Evolutionary conservation across 2,797 vertebrate genomes (phyloP).

Genomic region (Chelonia mydas): DNA sequence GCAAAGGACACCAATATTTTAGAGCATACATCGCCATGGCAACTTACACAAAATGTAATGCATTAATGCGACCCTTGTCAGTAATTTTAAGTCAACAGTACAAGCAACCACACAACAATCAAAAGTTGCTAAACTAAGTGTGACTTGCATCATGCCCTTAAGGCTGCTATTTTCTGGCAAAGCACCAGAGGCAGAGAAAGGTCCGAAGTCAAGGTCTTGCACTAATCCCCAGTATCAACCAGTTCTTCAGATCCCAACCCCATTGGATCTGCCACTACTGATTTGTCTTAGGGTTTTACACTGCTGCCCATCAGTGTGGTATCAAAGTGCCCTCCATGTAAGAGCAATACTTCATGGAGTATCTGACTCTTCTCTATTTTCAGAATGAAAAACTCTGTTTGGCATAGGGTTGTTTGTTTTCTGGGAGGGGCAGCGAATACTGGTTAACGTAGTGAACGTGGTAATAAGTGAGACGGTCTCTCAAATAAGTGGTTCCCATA

Average conservation of each 20-base stretch:
- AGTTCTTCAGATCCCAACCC: background rate
- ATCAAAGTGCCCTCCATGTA: background rate
- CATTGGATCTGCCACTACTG: background rate
- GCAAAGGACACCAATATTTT: background rate
- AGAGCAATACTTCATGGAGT: background rate
- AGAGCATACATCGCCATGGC: background rate
- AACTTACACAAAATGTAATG: background rate
- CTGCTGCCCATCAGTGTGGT: background rate
- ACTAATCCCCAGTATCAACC: background rate
- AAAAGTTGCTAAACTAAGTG: background rate
- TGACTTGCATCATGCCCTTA: background rate
- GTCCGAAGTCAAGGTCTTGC: background rate
- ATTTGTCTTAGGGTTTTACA: background rate
- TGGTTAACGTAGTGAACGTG: background rate
- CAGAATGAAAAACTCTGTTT: background rate
- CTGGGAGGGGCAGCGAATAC: background rate
- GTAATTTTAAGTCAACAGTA: background rate
- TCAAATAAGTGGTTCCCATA: accelerated
- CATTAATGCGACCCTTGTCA: background rate
- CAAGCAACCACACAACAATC: background rate
- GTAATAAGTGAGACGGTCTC: background rate
- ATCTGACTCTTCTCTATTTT: accelerated
- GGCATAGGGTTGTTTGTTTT: background rate
- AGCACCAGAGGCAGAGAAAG: background rate
- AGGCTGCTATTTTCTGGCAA: background rate